These are phyloP conservation scores for Aphelinus certus DNA, from an alignment of 1,140 invertebrate species.

Conservation along the genomic window DNA sequence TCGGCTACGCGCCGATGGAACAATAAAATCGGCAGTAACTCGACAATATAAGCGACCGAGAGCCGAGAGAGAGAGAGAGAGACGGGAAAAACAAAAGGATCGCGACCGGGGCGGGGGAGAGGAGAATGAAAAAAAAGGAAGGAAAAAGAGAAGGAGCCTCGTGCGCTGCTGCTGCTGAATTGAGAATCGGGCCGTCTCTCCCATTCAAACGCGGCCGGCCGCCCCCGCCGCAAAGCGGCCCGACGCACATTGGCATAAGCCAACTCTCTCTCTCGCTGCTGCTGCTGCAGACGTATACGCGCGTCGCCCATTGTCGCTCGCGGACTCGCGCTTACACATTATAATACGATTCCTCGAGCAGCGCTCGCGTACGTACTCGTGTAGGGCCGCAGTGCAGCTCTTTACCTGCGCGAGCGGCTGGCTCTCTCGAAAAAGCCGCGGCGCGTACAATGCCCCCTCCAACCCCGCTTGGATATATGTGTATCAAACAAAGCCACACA, in stretches of 20 bases:
- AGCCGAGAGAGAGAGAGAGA: too few species aligned
- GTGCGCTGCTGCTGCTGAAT: too few species aligned
- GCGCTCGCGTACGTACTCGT: not conserved
- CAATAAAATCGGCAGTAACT: not conserved
- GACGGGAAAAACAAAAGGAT: not conserved
- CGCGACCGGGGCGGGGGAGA: not conserved
- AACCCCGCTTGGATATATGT: too few species aligned
- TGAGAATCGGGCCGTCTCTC: too few species aligned
- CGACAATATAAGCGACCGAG: not conserved
- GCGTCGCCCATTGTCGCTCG: slow-evolving; percentile 56
- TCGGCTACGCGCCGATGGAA: not conserved
- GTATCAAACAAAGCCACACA: not conserved
- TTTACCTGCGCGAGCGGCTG: not conserved
- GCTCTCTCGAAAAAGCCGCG: slow-evolving; percentile 34
- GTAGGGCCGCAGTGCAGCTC: not conserved
- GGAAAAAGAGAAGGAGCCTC: too few species aligned
- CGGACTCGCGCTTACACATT: slow-evolving; percentile 51
- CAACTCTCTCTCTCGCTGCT: slow-evolving; percentile 48
- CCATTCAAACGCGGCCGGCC: slow-evolving; percentile 41
- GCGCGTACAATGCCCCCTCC: too few species aligned
- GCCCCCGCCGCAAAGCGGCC: slow-evolving; percentile 45
- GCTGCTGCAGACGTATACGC: slow-evolving; percentile 33
- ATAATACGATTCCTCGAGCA: slow-evolving; percentile 60
- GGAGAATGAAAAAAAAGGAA: not conserved
- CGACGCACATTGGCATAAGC: slow-evolving; percentile 62